Evolutionary conservation across 1,140 invertebrate species (phyloP).

Genomic region (Megalonaias nervosa): DNA sequence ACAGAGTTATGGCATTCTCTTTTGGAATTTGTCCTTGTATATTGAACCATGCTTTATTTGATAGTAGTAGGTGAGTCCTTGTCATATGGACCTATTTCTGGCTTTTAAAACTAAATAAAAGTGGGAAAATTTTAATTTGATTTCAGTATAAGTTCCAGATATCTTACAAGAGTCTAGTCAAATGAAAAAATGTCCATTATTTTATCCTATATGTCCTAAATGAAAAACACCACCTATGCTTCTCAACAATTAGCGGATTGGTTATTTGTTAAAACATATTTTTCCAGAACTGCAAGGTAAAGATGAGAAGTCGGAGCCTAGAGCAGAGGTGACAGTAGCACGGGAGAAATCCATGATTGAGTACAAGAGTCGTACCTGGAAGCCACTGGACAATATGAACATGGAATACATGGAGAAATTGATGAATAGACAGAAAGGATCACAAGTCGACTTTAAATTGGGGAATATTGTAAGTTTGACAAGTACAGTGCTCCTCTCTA

Average conservation of each 20-base stretch:
- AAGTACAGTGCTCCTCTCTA: background rate
- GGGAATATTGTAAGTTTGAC: background rate
- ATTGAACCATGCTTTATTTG: no score
- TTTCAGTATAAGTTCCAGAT: no score
- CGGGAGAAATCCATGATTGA: conserved; percentile 27
- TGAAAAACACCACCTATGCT: background rate
- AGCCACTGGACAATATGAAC: conserved; percentile 67
- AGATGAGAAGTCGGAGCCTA: conserved; percentile 32
- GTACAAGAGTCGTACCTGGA: conserved; percentile 46
- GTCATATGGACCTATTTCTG: no score
- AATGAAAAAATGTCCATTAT: no score
- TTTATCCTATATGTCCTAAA: background rate
- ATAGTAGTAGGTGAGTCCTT: no score
- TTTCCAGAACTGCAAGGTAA: conserved; percentile 52
- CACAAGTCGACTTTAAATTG: conserved; percentile 55
- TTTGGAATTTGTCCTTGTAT: no score
- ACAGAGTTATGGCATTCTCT: no score
- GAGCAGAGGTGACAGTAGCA: conserved; percentile 12
- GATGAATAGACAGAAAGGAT: conserved; percentile 43
- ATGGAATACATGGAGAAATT: conserved; percentile 54
- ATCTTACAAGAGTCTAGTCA: no score
- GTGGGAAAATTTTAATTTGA: no score
- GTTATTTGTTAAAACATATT: conserved; percentile 1
- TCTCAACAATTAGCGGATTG: background rate
- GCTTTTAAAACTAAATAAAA: no score